Evolutionary conservation across 2,113 vertebrate species (phyloP).

Genomic region (Campylomormyrus numenius): DNA sequence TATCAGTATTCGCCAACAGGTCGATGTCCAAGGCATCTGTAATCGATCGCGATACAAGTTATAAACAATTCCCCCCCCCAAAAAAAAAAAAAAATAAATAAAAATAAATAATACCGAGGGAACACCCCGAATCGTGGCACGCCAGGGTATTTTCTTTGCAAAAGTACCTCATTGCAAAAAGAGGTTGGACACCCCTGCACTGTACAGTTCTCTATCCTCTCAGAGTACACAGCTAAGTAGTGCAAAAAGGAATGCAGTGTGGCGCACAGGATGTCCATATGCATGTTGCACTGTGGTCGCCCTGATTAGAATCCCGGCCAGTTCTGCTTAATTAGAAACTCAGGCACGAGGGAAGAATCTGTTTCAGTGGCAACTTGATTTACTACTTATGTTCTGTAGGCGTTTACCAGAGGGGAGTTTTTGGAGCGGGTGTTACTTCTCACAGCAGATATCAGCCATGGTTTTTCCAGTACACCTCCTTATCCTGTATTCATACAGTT

Average conservation of each 20-base stretch:
- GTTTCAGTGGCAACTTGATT: not conserved
- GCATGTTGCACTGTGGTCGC: not conserved
- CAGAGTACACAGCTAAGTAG: not conserved
- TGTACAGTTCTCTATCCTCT: not conserved
- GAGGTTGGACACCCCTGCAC: not conserved
- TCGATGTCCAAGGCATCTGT: not conserved
- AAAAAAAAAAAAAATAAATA: not conserved
- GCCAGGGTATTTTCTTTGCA: not conserved
- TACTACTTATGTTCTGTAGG: not conserved
- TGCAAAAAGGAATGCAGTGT: not conserved
- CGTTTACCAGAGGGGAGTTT: not conserved
- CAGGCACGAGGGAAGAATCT: not conserved
- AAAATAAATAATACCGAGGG: not conserved
- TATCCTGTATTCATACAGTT: not conserved
- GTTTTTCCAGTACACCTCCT: not conserved
- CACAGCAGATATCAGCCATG: not conserved
- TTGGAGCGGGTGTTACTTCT: not conserved
- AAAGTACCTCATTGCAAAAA: not conserved
- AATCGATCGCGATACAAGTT: not conserved
- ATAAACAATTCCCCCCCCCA: not conserved
- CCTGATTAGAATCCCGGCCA: not conserved
- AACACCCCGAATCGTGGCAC: not conserved
- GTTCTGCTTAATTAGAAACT: not conserved
- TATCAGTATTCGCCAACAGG: not conserved
- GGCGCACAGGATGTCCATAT: not conserved